Evolutionary conservation across 1,140 invertebrate genomes (phyloP).

Genomic region (Penaeus indicus): DNA sequence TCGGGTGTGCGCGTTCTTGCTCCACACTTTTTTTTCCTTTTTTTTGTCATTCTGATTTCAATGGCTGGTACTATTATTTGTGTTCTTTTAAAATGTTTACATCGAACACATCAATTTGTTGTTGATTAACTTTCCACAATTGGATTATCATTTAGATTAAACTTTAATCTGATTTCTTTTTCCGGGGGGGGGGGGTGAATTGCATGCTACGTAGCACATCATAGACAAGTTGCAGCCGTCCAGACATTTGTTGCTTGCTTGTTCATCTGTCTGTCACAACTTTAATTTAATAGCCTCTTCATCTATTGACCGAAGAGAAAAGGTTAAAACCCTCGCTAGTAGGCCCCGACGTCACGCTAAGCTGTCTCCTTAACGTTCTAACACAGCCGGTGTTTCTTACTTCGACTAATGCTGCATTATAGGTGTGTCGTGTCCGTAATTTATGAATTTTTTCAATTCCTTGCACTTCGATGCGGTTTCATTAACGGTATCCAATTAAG

Average conservation of each 20-base stretch:
- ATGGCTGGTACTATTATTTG: too few relatives aligned
- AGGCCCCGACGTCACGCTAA: too few relatives aligned
- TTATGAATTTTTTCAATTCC: too few relatives aligned
- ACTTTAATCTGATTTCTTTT: conserved; percentile 45
- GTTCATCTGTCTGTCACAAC: background rate
- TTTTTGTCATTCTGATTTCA: background rate
- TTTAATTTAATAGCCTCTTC: too few relatives aligned
- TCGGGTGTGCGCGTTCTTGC: background rate
- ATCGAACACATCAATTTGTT: background rate
- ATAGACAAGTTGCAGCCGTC: background rate
- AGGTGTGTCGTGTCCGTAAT: too few relatives aligned
- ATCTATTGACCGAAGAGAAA: too few relatives aligned
- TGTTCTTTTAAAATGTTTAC: too few relatives aligned
- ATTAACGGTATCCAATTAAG: background rate
- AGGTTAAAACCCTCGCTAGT: too few relatives aligned
- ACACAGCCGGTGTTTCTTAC: too few relatives aligned
- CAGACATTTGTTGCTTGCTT: background rate
- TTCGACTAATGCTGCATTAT: too few relatives aligned
- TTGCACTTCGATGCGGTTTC: too few relatives aligned
- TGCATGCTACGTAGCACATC: conserved; percentile 33
- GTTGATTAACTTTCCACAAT: background rate
- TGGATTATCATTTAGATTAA: conserved; percentile 1
- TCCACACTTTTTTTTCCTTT: background rate
- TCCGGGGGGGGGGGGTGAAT: conserved; percentile 32
- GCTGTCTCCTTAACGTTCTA: too few relatives aligned